A percentile compares a stretch with the other conserved stretches of the same genome.
These are phyloP conservation scores for Acestrorhynchus altus DNA, from an alignment of 2,797 vertebrate genomes.

Conservation along the genomic window DNA sequence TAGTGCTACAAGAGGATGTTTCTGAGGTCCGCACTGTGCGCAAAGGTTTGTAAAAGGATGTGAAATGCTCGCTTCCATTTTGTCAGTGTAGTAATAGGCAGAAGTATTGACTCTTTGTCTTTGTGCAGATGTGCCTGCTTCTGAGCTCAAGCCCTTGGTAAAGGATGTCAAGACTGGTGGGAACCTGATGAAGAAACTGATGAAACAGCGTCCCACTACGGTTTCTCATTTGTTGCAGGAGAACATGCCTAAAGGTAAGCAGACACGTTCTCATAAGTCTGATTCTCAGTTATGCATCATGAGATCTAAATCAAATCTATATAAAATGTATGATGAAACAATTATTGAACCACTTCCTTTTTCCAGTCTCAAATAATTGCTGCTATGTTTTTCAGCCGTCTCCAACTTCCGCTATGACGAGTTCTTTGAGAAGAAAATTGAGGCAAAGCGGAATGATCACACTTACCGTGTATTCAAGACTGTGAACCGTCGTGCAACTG, in stretches of 20 bases:
- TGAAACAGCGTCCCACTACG: conserved; percentile 87
- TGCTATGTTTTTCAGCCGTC: conserved; percentile 69
- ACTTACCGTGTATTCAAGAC: conserved; percentile 95
- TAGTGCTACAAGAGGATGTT: conserved; percentile 94
- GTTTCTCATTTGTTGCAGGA: conserved; percentile 96
- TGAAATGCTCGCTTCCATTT: conserved; percentile 10
- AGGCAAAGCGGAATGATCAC: conserved; percentile 88
- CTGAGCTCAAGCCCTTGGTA: conserved; percentile 69
- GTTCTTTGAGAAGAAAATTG: conserved; percentile 93
- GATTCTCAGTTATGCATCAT: too few species aligned
- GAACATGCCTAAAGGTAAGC: conserved; percentile 90
- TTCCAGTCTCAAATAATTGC: neutral
- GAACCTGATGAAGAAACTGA: conserved; percentile 83
- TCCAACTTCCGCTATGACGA: conserved; percentile 91
- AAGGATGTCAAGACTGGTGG: conserved; percentile 55
- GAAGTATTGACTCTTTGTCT: neutral
- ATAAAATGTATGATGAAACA: neutral
- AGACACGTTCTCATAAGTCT: neutral
- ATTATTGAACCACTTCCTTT: neutral
- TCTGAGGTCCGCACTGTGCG: conserved; percentile 87
- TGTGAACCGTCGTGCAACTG: conserved; percentile 83
- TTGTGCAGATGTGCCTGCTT: conserved; percentile 77
- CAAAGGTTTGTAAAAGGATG: conserved; percentile 77
- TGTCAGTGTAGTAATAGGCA: neutral
- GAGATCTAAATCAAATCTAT: neutral